Base-by-base conservation (phyloP, 2,797 vertebrate species). In the Furcifer pardalis region DNA sequence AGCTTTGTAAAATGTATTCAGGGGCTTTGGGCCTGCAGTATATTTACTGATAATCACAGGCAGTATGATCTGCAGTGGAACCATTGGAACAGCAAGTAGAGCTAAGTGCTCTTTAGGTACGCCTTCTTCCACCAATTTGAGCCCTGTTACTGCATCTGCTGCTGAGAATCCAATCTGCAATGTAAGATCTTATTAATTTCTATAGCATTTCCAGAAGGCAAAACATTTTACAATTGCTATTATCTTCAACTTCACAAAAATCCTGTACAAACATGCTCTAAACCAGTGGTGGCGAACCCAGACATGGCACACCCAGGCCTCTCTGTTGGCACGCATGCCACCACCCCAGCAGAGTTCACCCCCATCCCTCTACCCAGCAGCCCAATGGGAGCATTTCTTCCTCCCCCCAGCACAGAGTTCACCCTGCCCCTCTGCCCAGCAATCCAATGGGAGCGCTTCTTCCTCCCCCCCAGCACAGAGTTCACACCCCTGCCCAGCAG, bases 1-100 rank as follows among this genome's bases (percentile, higher is more conserved):
- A 65, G 99, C 98, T 96, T 97, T 99, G 93, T 98, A 98, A 95
- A 99, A 99, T 1, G 98, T 84, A 78, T 99, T 97, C 46, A 99
- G 95, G 7, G 99, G 99, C 81, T 97, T 95, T 72, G 98, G 98
- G 3, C 98, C 99, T 0, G 98, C 98, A 5, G 99, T 99, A 94
- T 99, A 99, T 92, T 97, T 99, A 96, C 98, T 99, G 95, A 99
- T 99, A 84, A 99, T 84, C 83, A 99, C 88, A 25, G 99, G 98
- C 75, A 99, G 59, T 21, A 99, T 94, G 87, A 99, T 99, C 95
- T 99, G 99, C 63, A 99, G 88, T 83, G 99, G 99, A 88, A 99
- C 99, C 98, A 99, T 98, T 46, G 99, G 98, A 88, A 99, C 98
- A 0, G 98, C 99, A 89, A 99, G 89, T 82, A 99, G 95, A 8